Base-by-base conservation (phyloP, 2,888 invertebrate species). In the Limnephilus lunatus region DNA sequence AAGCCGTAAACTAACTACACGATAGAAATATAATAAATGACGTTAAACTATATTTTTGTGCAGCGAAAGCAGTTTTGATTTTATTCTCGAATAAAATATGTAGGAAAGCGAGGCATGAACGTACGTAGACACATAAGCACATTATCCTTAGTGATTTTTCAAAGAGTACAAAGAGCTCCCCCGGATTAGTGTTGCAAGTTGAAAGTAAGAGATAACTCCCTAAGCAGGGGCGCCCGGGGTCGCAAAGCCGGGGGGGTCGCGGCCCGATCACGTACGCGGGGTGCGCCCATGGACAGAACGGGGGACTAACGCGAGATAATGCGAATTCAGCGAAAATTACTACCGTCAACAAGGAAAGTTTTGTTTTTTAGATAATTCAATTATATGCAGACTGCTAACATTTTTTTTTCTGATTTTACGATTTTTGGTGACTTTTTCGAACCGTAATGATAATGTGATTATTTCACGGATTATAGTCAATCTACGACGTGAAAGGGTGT, bases 201-300 rank as follows among this genome's bases (percentile, higher is more conserved):
- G 92, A 90, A 85, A 92, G 90, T 90, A 90, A 89, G 81, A 92
- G 92, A 92, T 92, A 92, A 91, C 90, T 53, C 91, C 87, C 90
- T 91, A 86, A 85, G 48, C 81, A 87, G 81, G 90, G 90, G 88
- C 30, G 88, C 88, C 68, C 68, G 19, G 25, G 68, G 68, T n/a
- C 32, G n/a, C 68, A 88, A 68, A 68, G 32, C 68, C 68, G 31
- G n/a, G 30, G 32, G 53, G 88, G 68, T 35, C 44, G 88, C 31
- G 32, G 25, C 12, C 53, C 31, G 68, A 35, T 48, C 88, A 88
- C 88, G 88, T 88, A 32, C 88, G 53, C 88, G 53, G 31, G 88
- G 68, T 88, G 68, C 88, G 68, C 68, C 88, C 68, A 31, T 68
- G 88, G 88, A 48, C 44, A 15, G 32, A n/a, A 32, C 31, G 32